Evolutionary conservation across 2,888 invertebrate species (phyloP), one percentile per base, ranked within the genome.

Genomic region (Cephalotes varians): DNA sequence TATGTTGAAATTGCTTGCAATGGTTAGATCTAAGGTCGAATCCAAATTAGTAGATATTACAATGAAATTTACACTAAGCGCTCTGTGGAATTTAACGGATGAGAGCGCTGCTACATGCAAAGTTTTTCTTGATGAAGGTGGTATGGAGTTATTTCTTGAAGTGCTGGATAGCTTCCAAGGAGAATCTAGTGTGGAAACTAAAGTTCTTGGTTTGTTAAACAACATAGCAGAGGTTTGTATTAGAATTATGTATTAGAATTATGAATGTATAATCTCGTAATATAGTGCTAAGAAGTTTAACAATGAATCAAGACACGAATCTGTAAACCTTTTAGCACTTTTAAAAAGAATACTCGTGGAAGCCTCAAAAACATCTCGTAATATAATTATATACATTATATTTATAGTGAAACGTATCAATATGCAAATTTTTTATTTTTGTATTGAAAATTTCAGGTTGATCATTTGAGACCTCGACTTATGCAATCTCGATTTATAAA

Each of bases 1-100:
- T 92, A 97, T 97, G 97, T 95, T 95, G 74, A 97, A 97, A 92
- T 94, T 97, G 71, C 93, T 97, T 72, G 94, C 95, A 21, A 96
- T 97, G 94, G 96, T 97, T 4, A 95, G 95, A 73, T 94, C 95
- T 51, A 96, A 96, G 90, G 95, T 96, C 83, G 95, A 95, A 88
- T 94, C 94, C 2, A 94, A 94, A 86, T 93, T 92, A 3, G 95
- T 95, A 28, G 97, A 97, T 91, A 96, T 97, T 84, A 97, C 97
- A 2, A 95, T 97, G 94, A 97, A 97, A 92, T 97, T 97, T 92
- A 97, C 97, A 0, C 95, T 97, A 64, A 97, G 97, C 91, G 97
- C 97, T 40, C 95, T 97, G 37, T 97, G 97, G 97, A 97, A 97
- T 94, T 95, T 97, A 65, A 97, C 97, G 64, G 97, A 97, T 93